phyloP scores from a whole-genome alignment of 2,113 vertebrate genomes.

The Prunella fulvescens region DNA sequence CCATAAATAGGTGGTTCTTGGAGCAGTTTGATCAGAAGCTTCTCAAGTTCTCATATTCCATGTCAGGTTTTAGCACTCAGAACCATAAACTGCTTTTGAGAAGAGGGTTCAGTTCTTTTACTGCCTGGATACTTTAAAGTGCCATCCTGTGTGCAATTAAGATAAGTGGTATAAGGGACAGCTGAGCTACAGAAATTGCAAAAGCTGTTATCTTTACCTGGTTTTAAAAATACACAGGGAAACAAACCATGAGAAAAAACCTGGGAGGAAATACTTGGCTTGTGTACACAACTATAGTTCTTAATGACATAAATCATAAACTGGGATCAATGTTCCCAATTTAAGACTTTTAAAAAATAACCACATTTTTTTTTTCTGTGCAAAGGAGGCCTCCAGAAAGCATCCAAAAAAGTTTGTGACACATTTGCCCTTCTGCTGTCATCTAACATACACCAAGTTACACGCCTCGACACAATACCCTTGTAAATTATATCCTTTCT shows the following conservation, averaged over 20 bases:
- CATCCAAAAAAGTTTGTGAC: neutral
- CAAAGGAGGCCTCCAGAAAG: neutral
- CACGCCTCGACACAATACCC: neutral
- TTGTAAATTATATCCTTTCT: neutral
- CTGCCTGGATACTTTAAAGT: neutral
- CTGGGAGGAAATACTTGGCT: neutral
- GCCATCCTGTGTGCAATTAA: neutral
- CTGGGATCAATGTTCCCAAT: neutral
- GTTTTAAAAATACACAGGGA: neutral
- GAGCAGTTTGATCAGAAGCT: neutral
- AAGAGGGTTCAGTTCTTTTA: neutral
- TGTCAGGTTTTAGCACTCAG: neutral
- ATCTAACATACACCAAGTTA: neutral
- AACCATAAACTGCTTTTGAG: neutral
- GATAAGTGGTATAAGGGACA: neutral
- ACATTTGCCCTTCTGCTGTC: neutral
- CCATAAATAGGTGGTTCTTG: neutral
- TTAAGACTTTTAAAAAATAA: neutral
- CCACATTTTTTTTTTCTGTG: neutral
- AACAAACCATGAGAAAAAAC: neutral
- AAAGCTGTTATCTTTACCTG: neutral
- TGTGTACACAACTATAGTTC: neutral
- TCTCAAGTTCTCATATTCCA: neutral
- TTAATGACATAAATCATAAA: neutral
- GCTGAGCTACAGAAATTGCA: neutral